A percentile compares a stretch with the other conserved stretches of the same genome.
Evolutionary conservation across 2,888 invertebrate species (phyloP).

Genomic region (Orthonychiurus folsomi): DNA sequence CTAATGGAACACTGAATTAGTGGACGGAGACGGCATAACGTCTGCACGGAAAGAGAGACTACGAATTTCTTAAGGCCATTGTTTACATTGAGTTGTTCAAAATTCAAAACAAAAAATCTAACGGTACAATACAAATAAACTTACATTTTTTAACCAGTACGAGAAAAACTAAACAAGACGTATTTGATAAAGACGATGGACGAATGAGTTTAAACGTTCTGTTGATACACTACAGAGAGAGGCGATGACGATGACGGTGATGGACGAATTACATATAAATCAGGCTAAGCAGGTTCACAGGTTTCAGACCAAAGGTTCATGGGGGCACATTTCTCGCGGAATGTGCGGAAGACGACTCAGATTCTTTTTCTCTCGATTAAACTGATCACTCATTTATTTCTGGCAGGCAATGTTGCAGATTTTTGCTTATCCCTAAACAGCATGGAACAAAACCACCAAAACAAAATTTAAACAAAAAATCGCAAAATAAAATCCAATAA

Average conservation of each 20-base stretch:
- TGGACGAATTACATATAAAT: background rate
- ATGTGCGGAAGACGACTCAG: constrained; percentile 8
- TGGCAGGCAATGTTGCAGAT: constrained; percentile 40
- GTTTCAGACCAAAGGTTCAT: background rate
- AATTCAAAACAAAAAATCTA: too few species aligned
- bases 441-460: constrained; percentile 7
- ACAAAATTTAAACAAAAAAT: constrained; percentile 12
- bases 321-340: background rate
- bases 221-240: background rate
- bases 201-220: too few species aligned
- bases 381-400: constrained; percentile 34
- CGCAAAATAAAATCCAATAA: constrained; percentile 1
- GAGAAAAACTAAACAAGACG: too few species aligned
- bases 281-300: background rate
- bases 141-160: too few species aligned
- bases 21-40: too few species aligned
- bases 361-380: too few species aligned
- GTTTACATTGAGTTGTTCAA: too few species aligned
- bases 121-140: too few species aligned
- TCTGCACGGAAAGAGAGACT: too few species aligned
- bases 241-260: background rate
- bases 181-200: too few species aligned
- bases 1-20: too few species aligned
- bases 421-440: constrained; percentile 40
- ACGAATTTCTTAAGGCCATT: too few species aligned